These are phyloP conservation scores for Antennarius striatus DNA, from an alignment of 2,113 vertebrate genomes.

Conservation along the genomic window DNA sequence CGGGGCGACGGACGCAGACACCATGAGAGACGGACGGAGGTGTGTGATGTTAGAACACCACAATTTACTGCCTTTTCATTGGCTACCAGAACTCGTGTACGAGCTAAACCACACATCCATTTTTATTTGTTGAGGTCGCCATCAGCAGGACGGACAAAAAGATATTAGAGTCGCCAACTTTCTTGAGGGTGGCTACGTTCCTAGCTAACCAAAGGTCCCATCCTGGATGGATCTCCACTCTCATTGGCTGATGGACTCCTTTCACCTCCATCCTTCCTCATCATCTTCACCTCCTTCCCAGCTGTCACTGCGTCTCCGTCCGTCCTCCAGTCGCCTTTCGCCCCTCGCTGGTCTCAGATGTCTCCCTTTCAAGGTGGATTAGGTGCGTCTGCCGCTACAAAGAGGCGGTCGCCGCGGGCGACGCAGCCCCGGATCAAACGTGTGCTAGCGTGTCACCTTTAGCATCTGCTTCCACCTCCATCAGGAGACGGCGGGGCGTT, in stretches of 20 bases:
- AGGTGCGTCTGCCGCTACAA: conserved; percentile 14
- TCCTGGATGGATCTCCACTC: too few species aligned
- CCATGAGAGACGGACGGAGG: conserved; percentile 6
- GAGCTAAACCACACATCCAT: not conserved
- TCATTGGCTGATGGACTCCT: not conserved
- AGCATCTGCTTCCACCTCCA: not conserved
- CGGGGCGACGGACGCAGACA: conserved; percentile 22
- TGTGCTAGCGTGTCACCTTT: not conserved
- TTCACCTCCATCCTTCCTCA: conserved; percentile 5
- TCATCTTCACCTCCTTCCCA: not conserved
- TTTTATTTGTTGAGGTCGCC: too few species aligned
- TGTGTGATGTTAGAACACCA: too few species aligned
- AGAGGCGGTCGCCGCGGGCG: conserved; percentile 9
- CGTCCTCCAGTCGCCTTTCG: conserved; percentile 2
- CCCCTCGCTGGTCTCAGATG: conserved; percentile 4
- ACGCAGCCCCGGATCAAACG: conserved; percentile 17
- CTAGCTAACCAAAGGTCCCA: too few species aligned
- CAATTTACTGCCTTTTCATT: too few species aligned
- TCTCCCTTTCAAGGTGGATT: conserved; percentile 28
- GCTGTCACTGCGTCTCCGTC: conserved; percentile 1
- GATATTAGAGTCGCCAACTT: too few species aligned
- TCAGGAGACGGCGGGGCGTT: too few species aligned
- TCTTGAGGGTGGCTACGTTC: too few species aligned
- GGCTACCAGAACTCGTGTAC: conserved; percentile 6
- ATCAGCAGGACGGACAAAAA: too few species aligned